Evolutionary conservation across 1,140 invertebrate species (phyloP).

Genomic region (Bombus vancouverensis): DNA sequence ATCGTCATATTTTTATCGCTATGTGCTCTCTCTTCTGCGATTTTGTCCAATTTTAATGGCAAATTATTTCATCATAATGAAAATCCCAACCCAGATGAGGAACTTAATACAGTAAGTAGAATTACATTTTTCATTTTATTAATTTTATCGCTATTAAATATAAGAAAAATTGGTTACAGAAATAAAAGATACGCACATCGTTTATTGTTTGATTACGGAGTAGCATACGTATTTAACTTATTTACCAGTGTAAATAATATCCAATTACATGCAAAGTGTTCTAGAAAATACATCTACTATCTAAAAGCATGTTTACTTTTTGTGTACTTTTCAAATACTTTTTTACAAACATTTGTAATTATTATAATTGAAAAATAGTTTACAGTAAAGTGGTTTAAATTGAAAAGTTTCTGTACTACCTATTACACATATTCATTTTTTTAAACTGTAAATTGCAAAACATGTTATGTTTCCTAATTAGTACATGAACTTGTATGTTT

Average conservation of each 20-base stretch:
- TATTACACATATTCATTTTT: background rate
- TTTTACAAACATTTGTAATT: background rate
- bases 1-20: background rate
- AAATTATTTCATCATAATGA: background rate
- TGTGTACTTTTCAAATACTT: too few species aligned
- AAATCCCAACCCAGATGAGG: background rate
- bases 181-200: background rate
- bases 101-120: conserved; percentile 44
- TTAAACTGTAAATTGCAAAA: background rate
- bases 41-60: background rate
- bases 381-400: background rate
- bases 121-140: background rate
- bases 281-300: background rate
- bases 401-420: too few species aligned
- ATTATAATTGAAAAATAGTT: background rate
- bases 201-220: background rate
- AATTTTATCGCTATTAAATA: background rate
- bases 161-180: background rate
- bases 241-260: background rate
- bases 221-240: background rate
- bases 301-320: background rate
- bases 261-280: background rate
- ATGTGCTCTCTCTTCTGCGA: background rate
- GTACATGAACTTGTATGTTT: background rate
- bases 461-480: background rate